Percentiles rank a stretch among this genome's conserved stretches.
These are phyloP conservation scores for Camptogramma bilineatum DNA, from an alignment of 2,888 invertebrate species.

Conservation along the genomic window DNA sequence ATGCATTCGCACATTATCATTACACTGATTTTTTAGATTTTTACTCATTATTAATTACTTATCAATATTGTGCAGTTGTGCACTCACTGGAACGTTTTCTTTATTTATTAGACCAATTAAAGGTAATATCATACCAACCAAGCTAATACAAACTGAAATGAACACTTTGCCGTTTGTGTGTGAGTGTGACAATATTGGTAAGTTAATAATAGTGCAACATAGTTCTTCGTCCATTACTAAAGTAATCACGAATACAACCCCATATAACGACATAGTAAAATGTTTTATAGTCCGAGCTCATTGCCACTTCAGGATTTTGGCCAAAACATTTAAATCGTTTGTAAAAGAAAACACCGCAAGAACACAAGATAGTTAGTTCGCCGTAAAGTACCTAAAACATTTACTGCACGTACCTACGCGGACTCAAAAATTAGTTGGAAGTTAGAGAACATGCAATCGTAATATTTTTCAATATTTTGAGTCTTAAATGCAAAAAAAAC, in stretches of 20 bases:
- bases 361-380: neutral
- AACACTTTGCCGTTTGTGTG: neutral
- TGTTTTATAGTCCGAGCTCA: neutral
- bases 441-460: no score
- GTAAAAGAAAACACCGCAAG: neutral
- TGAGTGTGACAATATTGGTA: no score
- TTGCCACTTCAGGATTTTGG: neutral
- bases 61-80: constrained; percentile 2
- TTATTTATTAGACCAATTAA: neutral
- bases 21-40: no score
- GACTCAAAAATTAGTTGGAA: neutral
- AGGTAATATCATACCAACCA: neutral
- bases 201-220: neutral
- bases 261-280: neutral
- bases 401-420: neutral
- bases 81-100: constrained; percentile 13
- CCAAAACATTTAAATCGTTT: neutral
- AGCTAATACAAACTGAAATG: neutral
- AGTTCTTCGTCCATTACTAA: neutral
- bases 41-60: neutral
- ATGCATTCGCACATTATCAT: neutral
- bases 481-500: no score
- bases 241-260: neutral
- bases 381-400: neutral
- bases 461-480: no score